phyloP scores from a whole-genome alignment of 2,888 invertebrate species.

The Petrolisthes manimaculis region DNA sequence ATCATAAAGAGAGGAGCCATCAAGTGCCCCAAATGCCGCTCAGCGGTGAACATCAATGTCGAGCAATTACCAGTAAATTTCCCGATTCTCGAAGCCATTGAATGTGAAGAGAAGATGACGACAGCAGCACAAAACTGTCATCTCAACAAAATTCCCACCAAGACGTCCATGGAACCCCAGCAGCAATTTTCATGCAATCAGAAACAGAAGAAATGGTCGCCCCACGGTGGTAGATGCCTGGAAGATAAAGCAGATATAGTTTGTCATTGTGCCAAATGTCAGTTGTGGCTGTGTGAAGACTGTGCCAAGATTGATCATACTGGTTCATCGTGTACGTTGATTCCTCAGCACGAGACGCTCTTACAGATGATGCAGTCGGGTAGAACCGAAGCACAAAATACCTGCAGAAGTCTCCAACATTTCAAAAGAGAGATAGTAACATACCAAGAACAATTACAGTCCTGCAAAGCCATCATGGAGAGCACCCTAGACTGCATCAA shows the following conservation, averaged over 20 bases:
- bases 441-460: neutral
- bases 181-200: neutral
- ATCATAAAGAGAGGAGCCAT: neutral
- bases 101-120: neutral
- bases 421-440: neutral
- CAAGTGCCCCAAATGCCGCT: neutral
- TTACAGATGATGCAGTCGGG: neutral
- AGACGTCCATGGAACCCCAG: neutral
- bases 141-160: neutral
- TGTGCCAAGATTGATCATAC: conserved; percentile 18
- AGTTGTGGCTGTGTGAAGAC: conserved; percentile 11
- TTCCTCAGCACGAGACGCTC: neutral
- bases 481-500: conserved; percentile 11
- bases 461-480: neutral
- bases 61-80: neutral
- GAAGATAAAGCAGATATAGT: neutral
- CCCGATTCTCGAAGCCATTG: neutral
- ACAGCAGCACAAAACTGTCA: too few relatives aligned
- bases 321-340: neutral
- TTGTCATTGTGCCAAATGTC: neutral
- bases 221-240: conserved; percentile 1
- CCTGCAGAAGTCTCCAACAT: neutral
- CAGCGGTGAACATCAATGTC: too few relatives aligned
- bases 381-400: neutral
- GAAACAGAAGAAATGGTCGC: neutral